These are phyloP conservation scores for Phylloscopus collybita DNA, from an alignment of 2,797 vertebrate genomes.

Conservation along the genomic window DNA sequence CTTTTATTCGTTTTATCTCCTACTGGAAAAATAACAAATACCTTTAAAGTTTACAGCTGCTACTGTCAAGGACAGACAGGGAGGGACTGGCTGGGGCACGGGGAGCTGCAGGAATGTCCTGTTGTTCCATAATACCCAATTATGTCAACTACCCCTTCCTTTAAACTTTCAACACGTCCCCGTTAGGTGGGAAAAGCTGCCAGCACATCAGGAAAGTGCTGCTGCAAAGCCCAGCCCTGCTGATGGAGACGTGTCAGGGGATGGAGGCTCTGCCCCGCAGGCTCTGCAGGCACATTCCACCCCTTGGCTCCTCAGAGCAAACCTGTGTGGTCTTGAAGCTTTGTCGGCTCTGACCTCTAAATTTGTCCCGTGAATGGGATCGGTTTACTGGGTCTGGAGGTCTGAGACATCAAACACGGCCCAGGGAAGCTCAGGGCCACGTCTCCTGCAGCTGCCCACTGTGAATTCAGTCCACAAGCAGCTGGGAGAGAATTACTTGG, in stretches of 20 bases:
- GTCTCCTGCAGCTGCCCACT: neutral
- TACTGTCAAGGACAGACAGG: neutral
- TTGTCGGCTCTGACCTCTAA: conserved; percentile 49
- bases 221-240: conserved; percentile 2
- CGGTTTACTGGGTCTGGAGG: conserved; percentile 26
- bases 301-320: neutral
- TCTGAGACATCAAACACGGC: neutral
- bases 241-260: conserved; percentile 49
- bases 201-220: conserved; percentile 3
- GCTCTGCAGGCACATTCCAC: neutral
- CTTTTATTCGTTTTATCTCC: neutral
- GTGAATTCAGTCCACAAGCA: neutral
- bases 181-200: conserved; percentile 25
- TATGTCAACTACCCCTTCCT: neutral
- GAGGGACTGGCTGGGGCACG: neutral
- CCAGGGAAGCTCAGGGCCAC: conserved; percentile 6
- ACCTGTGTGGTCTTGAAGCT: conserved; percentile 58
- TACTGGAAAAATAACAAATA: neutral
- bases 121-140: neutral
- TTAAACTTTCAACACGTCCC: conserved; percentile 2
- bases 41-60: neutral
- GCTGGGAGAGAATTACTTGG: neutral
- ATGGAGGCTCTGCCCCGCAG: conserved; percentile 7
- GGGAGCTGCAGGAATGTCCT: neutral
- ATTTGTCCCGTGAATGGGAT: conserved; percentile 50